These are phyloP conservation scores for Drosophila setifemur DNA, from an alignment of 1,140 invertebrate species.

Conservation along the genomic window DNA sequence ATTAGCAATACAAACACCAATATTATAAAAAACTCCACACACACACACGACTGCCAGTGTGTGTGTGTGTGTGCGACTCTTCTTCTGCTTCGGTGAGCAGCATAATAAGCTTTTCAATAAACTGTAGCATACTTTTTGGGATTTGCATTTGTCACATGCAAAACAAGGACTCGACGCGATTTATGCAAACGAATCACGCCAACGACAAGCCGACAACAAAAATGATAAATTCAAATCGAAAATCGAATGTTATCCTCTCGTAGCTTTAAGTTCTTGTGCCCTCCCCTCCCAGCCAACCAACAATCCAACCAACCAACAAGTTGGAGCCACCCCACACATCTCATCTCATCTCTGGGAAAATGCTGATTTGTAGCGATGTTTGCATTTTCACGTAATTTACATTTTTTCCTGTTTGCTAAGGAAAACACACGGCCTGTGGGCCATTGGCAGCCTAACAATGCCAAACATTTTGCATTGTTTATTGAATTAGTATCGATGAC, in stretches of 20 bases:
- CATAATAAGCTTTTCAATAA: constrained; percentile 62
- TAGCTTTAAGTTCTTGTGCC: constrained; percentile 44
- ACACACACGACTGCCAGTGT: neutral
- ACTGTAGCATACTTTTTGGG: constrained; percentile 48
- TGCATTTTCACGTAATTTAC: constrained; percentile 49
- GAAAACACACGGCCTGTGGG: constrained; percentile 16
- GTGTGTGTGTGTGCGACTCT: neutral
- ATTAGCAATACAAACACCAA: constrained; percentile 57
- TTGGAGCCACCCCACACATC: neutral
- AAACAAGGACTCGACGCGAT: constrained; percentile 30
- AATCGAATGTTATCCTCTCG: constrained; percentile 49
- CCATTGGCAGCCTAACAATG: constrained; percentile 11
- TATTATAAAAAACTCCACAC: constrained; percentile 13
- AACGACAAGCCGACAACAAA: constrained; percentile 21
- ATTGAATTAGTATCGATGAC: constrained; percentile 67
- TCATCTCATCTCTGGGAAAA: constrained; percentile 10
- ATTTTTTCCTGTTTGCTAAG: constrained; percentile 14
- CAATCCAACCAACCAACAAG: neutral
- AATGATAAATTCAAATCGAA: constrained; percentile 58
- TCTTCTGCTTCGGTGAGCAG: constrained; percentile 10
- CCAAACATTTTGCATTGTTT: constrained; percentile 57
- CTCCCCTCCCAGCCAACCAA: neutral
- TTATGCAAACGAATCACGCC: constrained; percentile 30
- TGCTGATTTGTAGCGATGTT: constrained; percentile 47
- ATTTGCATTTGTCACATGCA: constrained; percentile 53